Conservation (phyloP, 2,797 vertebrate genomes). For the Syngnathus rostellatus region DNA sequence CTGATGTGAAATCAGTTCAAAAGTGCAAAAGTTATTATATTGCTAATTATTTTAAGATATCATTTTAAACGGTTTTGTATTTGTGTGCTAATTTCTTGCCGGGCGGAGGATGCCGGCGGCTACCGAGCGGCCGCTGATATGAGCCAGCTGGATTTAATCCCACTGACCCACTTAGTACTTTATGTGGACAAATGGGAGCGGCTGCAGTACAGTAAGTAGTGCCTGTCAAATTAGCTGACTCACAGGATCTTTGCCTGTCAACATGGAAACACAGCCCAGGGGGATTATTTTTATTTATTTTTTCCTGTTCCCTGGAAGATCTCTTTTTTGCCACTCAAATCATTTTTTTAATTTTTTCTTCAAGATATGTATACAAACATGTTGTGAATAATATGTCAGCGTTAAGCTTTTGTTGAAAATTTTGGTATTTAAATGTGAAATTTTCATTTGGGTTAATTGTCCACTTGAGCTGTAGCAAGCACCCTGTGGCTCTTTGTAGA, state of each 20-base stretch:
- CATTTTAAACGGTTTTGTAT: neutral
- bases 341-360: too few species aligned
- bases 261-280: slow-evolving; percentile 10
- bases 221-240: slow-evolving; percentile 45
- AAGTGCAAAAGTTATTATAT: neutral
- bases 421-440: too few species aligned
- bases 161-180: slow-evolving; percentile 51
- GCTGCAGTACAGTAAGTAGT: slow-evolving; percentile 8
- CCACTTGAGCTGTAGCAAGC: neutral
- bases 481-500: neutral
- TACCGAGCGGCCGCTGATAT: slow-evolving; percentile 35
- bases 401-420: neutral
- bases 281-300: slow-evolving; percentile 3
- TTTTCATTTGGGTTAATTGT: too few species aligned
- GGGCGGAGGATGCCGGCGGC: slow-evolving; percentile 26
- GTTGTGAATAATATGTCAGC: neutral
- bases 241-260: slow-evolving; percentile 33
- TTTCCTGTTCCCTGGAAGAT: neutral
- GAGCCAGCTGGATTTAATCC: slow-evolving; percentile 50
- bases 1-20: neutral
- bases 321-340: neutral
- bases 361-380: too few species aligned
- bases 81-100: neutral
- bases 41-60: too few species aligned
- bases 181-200: slow-evolving; percentile 37